Evolutionary conservation across 2,888 invertebrate species (phyloP).

Genomic region (Temnothorax ravouxi): DNA sequence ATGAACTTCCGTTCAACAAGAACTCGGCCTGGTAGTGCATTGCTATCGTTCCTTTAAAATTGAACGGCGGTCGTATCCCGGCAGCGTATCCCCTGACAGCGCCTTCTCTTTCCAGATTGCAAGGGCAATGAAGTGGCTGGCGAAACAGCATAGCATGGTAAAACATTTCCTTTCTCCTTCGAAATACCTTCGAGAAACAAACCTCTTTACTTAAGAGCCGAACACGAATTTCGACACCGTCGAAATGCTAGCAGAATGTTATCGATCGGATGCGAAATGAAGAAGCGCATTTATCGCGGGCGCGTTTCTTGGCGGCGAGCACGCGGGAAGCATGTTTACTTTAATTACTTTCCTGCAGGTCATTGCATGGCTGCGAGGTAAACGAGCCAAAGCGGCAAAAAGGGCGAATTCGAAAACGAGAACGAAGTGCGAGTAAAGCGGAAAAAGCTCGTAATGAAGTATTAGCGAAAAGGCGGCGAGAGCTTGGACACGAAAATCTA

Average conservation of each 20-base stretch:
- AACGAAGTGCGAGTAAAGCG: conserved; percentile 17
- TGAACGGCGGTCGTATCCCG: conserved; percentile 33
- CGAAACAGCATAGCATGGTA: conserved; percentile 53
- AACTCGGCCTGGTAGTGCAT: conserved; percentile 37
- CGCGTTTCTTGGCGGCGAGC: conserved; percentile 55
- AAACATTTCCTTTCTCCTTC: conserved; percentile 50
- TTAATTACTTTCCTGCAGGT: conserved; percentile 71
- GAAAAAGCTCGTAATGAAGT: conserved; percentile 56
- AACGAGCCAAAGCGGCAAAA: conserved; percentile 65
- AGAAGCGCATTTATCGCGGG: conserved; percentile 48
- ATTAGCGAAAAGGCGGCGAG: conserved; percentile 9
- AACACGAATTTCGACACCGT: conserved; percentile 44
- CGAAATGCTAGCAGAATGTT: conserved; percentile 14
- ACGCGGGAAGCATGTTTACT: conserved; percentile 59
- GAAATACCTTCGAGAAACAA: conserved; percentile 52
- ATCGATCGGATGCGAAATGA: conserved; percentile 55
- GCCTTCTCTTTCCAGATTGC: conserved; percentile 54
- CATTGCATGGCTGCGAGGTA: conserved; percentile 57
- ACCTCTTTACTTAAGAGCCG: conserved; percentile 55
- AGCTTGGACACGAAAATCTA: conserved; percentile 2
- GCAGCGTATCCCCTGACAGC: conserved; percentile 36
- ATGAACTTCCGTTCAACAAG: conserved; percentile 41
- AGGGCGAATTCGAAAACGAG: conserved; percentile 53
- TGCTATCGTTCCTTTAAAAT: conserved; percentile 26
- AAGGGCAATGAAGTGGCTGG: conserved; percentile 43